Evolutionary conservation across 2,888 invertebrate species (phyloP), one percentile per base, ranked within the genome.

Genomic region (Scaptomyza reducta): DNA sequence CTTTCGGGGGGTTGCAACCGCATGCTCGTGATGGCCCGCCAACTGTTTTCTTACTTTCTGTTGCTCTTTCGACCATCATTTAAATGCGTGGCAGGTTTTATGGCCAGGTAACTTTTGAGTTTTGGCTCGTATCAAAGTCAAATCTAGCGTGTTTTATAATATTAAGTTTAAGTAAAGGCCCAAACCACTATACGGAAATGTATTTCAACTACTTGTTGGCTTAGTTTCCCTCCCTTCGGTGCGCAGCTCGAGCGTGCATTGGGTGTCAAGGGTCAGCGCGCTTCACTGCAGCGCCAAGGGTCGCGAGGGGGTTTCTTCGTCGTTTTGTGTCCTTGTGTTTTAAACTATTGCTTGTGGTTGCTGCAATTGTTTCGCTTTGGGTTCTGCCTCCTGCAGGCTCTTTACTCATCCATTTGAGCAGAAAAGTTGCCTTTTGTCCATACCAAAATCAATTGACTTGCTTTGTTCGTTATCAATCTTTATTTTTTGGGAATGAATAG

Each of bases 21-120:
- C 47, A n/a, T 73, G 67, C 33, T 42, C 22, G 18, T 70, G 71
- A 79, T 75, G 73, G 74, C 56, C 75, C 82, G 77, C 70, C 70
- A 82, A 79, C 69, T 53, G 77, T 47, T 38, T 61, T 42, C 27
- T 38, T 42, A 4, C 3, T 22, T 22, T 22, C 22, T 22, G 22
- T 22, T 22, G 22, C 22, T 22, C 5, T 27, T 47, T 41, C 25
- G 55, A 35, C 25, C 75, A 82, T 79, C 86, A 79, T 86, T 83
- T 83, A 83, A 86, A 85, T 86, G 69, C 79, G 66, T 55, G 68
- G 66, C 75, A 76, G 74, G 81, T 87, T 81, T 80, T 80, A 87
- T 87, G 71, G 50, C 42, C 70, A 71, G 74, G 65, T 71, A 80
- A 80, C 67, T 77, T 81, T 77, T 83, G 57, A 74, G 63, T 67